A percentile compares a stretch with the other conserved stretches of the same genome.
These are phyloP conservation scores for Acanthosoma haemorrhoidale DNA, from an alignment of 2,888 invertebrate species.

Conservation along the genomic window DNA sequence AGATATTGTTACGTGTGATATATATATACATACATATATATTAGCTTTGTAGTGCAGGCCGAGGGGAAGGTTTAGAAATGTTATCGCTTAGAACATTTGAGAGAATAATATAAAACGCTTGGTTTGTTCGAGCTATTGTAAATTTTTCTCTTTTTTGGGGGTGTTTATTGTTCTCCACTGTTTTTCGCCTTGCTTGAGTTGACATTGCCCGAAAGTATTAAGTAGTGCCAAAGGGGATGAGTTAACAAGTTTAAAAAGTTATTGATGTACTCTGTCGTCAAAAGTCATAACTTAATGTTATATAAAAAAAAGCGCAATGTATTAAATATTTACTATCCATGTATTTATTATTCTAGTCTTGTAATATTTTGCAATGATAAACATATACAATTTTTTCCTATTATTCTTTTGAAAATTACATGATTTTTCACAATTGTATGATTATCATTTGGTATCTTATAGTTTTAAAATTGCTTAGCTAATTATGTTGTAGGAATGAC, in stretches of 20 bases:
- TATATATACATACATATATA: no score
- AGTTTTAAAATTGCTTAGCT: not conserved
- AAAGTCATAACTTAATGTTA: not conserved
- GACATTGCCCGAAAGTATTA: constrained; percentile 19
- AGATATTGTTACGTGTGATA: not conserved
- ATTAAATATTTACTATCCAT: not conserved
- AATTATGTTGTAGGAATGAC: constrained; percentile 4
- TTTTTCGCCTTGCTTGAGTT: constrained; percentile 5
- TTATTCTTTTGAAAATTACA: not conserved
- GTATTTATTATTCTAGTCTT: constrained; percentile 20
- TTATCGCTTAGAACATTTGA: not conserved
- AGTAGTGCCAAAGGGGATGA: constrained; percentile 25
- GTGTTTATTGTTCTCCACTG: not conserved
- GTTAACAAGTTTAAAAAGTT: not conserved
- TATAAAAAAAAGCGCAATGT: not conserved
- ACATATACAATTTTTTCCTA: not conserved
- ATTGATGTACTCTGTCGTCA: not conserved
- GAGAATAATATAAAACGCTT: no score
- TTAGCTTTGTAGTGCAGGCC: not conserved
- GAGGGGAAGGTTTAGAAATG: not conserved
- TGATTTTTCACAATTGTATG: not conserved
- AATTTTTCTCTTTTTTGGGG: not conserved
- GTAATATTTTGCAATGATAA: constrained; percentile 4
- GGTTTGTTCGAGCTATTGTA: not conserved
- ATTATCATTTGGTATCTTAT: not conserved